These are phyloP conservation scores for Polylopha cassiicola DNA, from an alignment of 2,888 invertebrate genomes.

Conservation along the genomic window DNA sequence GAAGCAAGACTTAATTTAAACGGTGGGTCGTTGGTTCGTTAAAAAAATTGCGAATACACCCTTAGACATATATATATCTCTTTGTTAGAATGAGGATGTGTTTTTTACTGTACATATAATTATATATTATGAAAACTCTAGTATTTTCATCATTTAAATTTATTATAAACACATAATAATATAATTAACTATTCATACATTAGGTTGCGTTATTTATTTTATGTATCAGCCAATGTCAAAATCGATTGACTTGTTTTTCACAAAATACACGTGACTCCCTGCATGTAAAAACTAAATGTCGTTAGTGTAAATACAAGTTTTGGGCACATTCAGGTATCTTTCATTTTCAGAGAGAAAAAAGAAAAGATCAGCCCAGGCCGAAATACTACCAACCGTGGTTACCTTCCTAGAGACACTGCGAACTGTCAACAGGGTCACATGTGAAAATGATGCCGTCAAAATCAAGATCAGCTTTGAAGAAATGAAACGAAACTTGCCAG, in stretches of 20 bases:
- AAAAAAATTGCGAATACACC: too few relatives aligned
- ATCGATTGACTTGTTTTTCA: slow-evolving; percentile 2
- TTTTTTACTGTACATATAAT: too few relatives aligned
- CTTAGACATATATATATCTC: too few relatives aligned
- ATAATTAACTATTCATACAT: neutral
- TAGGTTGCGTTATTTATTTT: neutral
- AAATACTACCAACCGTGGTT: slow-evolving; percentile 36
- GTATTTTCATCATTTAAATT: too few relatives aligned
- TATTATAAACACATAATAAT: neutral
- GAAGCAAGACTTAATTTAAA: too few relatives aligned
- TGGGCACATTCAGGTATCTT: slow-evolving; percentile 72
- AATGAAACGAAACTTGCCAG: slow-evolving; percentile 59
- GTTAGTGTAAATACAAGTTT: slow-evolving; percentile 44
- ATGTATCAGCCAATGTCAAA: neutral
- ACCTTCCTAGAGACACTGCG: slow-evolving; percentile 48
- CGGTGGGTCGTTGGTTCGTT: too few relatives aligned
- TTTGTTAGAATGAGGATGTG: too few relatives aligned
- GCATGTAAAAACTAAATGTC: slow-evolving; percentile 21
- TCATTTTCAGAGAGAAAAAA: slow-evolving; percentile 48
- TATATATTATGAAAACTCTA: too few relatives aligned
- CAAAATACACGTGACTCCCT: slow-evolving; percentile 38
- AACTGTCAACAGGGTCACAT: slow-evolving; percentile 43
- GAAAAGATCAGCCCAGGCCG: slow-evolving; percentile 27
- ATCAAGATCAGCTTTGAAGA: slow-evolving; percentile 33
- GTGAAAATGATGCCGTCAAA: slow-evolving; percentile 42